Conservation (phyloP, 2,113 vertebrate genomes). For the Tenebrosternarchus preto region DNA sequence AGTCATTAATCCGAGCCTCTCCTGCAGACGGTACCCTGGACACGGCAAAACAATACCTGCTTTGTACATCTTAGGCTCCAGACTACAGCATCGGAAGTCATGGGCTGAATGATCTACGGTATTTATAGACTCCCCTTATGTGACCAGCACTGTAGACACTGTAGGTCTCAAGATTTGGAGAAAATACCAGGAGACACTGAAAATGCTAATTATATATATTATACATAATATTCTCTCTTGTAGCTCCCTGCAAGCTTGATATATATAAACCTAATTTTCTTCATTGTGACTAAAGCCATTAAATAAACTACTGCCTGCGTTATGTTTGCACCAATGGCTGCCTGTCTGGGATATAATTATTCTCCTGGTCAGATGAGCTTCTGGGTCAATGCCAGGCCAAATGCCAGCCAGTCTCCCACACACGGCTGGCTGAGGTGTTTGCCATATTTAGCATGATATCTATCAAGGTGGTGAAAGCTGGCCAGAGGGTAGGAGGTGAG, state of each 20-base stretch:
- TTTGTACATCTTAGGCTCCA: not conserved
- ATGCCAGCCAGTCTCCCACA: conserved; percentile 38
- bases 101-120: not conserved
- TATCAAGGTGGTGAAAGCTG: conserved; percentile 47
- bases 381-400: conserved; percentile 51
- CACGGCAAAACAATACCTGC: not conserved
- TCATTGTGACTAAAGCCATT: conserved; percentile 55
- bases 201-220: not conserved
- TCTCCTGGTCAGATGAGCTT: conserved; percentile 62
- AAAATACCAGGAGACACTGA: not conserved
- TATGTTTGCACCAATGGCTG: conserved; percentile 53
- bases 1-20: conserved; percentile 37
- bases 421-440: conserved; percentile 29
- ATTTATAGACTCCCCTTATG: too few species aligned
- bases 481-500: conserved; percentile 31
- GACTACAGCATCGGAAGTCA: not conserved
- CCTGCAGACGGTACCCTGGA: not conserved
- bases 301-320: conserved; percentile 35
- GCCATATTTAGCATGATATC: conserved; percentile 60
- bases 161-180: too few species aligned
- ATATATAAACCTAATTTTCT: conserved; percentile 43
- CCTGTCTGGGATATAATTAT: conserved; percentile 57
- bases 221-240: not conserved
- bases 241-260: not conserved
- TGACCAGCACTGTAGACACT: too few species aligned